Evolutionary conservation across 2,888 invertebrate genomes (phyloP).

Genomic region (Synergus gifuensis): DNA sequence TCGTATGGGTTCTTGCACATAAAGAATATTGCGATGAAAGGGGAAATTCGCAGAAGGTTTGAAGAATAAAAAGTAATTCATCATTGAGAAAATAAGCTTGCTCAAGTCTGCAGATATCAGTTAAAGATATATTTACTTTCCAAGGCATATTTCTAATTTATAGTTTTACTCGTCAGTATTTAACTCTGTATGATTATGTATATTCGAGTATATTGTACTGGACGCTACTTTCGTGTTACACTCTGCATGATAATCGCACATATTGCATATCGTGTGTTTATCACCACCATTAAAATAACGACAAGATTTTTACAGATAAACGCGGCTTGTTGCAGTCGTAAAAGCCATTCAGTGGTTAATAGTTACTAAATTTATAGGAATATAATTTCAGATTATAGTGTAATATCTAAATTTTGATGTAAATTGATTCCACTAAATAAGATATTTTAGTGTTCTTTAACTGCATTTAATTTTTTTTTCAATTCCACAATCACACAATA

Average conservation of each 20-base stretch:
- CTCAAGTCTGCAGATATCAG: neutral
- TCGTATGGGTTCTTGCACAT: slow-evolving; percentile 37
- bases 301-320: slow-evolving; percentile 61
- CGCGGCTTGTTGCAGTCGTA: slow-evolving; percentile 54
- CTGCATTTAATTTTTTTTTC: no score
- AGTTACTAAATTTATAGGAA: slow-evolving; percentile 9
- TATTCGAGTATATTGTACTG: no score
- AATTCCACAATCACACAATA: neutral
- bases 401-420: neutral
- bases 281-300: slow-evolving; percentile 67
- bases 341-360: slow-evolving; percentile 55
- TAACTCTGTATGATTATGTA: neutral
- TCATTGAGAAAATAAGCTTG: neutral
- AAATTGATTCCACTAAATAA: neutral
- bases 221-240: neutral
- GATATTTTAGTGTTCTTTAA: neutral
- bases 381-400: neutral
- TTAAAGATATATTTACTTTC: neutral
- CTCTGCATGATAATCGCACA: neutral
- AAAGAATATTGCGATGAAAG: slow-evolving; percentile 46
- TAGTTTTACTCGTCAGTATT: neutral
- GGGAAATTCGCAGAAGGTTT: neutral
- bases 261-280: slow-evolving; percentile 54
- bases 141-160: neutral
- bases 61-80: neutral